Evolutionary conservation across 2,888 invertebrate species (phyloP), one percentile per base, ranked within the genome.

Genomic region (Synergus umbraculus): DNA sequence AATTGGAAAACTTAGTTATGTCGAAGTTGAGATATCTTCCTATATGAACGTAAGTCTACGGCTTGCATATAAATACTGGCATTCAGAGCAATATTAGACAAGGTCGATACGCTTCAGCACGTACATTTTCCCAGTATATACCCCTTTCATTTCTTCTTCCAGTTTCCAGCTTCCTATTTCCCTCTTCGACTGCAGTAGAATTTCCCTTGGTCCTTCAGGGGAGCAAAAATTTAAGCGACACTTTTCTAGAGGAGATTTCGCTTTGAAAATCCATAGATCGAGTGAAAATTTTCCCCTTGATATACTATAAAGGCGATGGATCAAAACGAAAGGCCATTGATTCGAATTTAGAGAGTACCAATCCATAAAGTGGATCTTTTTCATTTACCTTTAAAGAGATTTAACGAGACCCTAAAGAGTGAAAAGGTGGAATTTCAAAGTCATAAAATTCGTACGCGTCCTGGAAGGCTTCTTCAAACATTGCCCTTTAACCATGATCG

Each of bases 51-150:
- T 37, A 10, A 37, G 64, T 64, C 64, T 15, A 64, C 37, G 64
- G 64, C 64, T 64, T 64, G 64, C 64, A 64, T 64, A 64, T 64
- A 37, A 64, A 64, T 64, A 64, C 64, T 15, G 29, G 37, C 29
- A 10, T 13, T 41, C 43, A 12, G 22, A 49, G 65, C 10, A 44
- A 41, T 77, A 76, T 69, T 44, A 81, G 76, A 58, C 58, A 46
- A 22, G 22, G 80, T 77, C 76, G 60, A 64, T 78, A 79, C 77
- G 79, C 77, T 67, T 18, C 41, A 46, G 64, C 80, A 78, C 80
- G 79, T 78, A 65, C 37, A 37, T 29, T n/a, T 60, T 41, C 58
- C 18, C 9, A 8, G 2, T 8, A 2, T 22, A 60, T 60, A 44
- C 13, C 46, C 22, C 67, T 67, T 22, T 18, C 44, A 66, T 66